phyloP scores from a whole-genome alignment of 2,113 vertebrate genomes.

The Cinclus cinclus region DNA sequence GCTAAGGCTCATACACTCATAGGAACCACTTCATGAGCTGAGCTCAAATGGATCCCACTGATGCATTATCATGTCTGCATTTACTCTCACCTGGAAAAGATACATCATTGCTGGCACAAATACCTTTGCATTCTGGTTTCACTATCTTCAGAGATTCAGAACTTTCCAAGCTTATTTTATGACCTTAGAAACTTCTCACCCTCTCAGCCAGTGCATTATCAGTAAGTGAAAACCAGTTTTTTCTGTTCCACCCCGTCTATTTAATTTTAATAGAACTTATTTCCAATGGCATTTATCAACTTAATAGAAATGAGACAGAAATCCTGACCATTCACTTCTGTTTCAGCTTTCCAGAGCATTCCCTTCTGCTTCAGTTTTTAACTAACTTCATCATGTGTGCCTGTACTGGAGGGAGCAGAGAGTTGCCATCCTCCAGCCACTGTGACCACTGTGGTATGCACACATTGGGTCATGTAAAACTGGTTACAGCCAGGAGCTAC shows the following conservation, averaged over 20 bases:
- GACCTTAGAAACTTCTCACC: background rate
- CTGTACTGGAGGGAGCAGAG: background rate
- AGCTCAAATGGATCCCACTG: background rate
- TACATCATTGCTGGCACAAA: background rate
- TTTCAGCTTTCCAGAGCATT: background rate
- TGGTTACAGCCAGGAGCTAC: background rate
- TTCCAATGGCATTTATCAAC: constrained; percentile 6
- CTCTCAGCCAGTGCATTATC: background rate
- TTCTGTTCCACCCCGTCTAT: background rate
- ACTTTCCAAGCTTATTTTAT: background rate
- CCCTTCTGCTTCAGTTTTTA: background rate
- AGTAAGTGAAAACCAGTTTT: background rate
- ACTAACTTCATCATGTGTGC: background rate
- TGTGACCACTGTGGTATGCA: background rate
- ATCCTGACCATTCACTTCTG: background rate
- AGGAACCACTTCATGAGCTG: background rate
- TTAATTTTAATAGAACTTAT: constrained; percentile 30
- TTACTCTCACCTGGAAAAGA: background rate
- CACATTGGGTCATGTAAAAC: background rate
- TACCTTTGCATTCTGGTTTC: background rate
- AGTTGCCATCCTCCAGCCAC: background rate
- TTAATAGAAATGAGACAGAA: constrained; percentile 18
- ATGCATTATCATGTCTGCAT: background rate
- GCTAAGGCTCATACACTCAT: background rate
- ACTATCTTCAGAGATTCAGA: background rate